A percentile compares a stretch with the other conserved stretches of the same genome.
These are phyloP conservation scores for Peromyscus melanophrys DNA, from an alignment of 2,797 vertebrate species.

Conservation along the genomic window DNA sequence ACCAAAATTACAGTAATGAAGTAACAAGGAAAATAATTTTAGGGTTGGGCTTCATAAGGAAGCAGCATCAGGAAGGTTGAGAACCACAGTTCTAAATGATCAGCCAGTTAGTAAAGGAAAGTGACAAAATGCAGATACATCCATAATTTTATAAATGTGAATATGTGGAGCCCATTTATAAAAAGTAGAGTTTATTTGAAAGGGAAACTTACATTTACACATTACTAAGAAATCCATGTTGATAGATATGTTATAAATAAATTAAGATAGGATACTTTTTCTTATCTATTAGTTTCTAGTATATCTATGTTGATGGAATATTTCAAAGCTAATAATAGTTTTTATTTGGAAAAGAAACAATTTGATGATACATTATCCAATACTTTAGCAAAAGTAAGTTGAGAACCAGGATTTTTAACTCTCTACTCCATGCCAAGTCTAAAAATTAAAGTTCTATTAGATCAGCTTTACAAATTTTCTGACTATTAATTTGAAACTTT, in stretches of 20 bases:
- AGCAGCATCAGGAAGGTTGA: background rate
- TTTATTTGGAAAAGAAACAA: constrained; percentile 45
- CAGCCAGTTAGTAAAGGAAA: background rate
- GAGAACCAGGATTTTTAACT: background rate
- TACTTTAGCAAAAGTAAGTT: constrained; percentile 69
- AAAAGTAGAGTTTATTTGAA: background rate
- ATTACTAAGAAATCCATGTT: background rate
- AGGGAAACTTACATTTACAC: background rate
- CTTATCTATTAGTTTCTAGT: background rate
- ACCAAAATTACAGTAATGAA: background rate
- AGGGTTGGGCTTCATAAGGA: no score
- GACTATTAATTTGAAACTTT: constrained; percentile 74
- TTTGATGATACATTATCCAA: constrained; percentile 46
- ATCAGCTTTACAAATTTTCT: constrained; percentile 74
- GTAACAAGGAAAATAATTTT: background rate
- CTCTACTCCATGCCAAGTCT: constrained; percentile 42
- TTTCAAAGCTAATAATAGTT: constrained; percentile 18
- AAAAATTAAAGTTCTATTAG: constrained; percentile 77
- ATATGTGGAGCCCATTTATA: constrained; percentile 26
- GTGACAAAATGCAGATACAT: background rate
- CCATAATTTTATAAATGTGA: background rate
- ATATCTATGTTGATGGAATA: background rate
- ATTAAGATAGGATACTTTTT: background rate
- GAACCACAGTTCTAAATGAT: background rate
- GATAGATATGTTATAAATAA: background rate